Conservation (phyloP, 2,113 vertebrate genomes). For the Macrotis lagotis region DNA sequence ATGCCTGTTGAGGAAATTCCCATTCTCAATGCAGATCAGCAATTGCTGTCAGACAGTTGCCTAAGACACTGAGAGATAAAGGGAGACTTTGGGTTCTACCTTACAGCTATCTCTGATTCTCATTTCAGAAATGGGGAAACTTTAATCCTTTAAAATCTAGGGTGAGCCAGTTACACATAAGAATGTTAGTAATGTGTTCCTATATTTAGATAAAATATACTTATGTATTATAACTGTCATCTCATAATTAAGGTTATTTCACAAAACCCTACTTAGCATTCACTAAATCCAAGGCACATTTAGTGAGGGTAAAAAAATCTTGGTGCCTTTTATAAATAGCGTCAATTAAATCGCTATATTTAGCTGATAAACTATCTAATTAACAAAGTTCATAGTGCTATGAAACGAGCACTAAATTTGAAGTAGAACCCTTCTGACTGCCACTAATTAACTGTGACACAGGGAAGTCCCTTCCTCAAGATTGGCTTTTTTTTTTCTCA, state of each 20-base stretch:
- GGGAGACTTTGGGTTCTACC: not conserved
- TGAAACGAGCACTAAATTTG: too few relatives aligned
- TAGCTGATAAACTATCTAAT: not conserved
- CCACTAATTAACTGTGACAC: slow-evolving; percentile 24
- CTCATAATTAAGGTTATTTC: not conserved
- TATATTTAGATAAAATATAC: slow-evolving; percentile 32
- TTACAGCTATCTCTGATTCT: not conserved
- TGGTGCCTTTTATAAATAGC: slow-evolving; percentile 9
- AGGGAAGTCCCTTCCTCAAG: not conserved
- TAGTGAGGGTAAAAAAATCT: slow-evolving; percentile 27
- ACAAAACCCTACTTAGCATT: slow-evolving; percentile 25
- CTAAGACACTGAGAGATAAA: not conserved
- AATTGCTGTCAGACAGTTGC: not conserved
- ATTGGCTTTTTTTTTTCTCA: slow-evolving; percentile 15
- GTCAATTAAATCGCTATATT: not conserved
- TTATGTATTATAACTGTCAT: slow-evolving; percentile 8
- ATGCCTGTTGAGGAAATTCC: not conserved
- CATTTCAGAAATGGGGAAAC: not conserved
- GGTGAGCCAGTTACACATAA: not conserved
- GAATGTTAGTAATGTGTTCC: slow-evolving; percentile 13
- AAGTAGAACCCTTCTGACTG: not conserved
- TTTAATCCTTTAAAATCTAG: not conserved
- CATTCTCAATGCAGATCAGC: not conserved
- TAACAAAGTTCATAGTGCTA: not conserved
- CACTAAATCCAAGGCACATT: slow-evolving; percentile 14